Evolutionary conservation across 2,888 invertebrate genomes (phyloP), one percentile per base, ranked within the genome.

Genomic region (Dione juno): DNA sequence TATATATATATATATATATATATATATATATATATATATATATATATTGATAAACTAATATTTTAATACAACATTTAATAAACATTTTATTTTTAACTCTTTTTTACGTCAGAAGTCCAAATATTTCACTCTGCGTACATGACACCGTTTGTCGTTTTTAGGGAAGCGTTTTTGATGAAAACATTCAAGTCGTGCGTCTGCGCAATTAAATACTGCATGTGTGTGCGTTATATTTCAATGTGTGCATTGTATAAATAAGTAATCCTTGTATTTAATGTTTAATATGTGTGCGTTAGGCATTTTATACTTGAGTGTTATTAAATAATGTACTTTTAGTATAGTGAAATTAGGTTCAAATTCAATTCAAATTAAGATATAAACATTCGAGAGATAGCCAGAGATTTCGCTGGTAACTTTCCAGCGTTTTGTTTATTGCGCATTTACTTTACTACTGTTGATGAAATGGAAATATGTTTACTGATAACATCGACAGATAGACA

Each of bases 391-490:
- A 53, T 59, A 66, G 19, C 70, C 53, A 66, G 66, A 70, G 19
- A 66, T 66, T 66, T 58, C 35, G 52, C 52, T 66, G 19, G 71
- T 65, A 66, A 72, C 66, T 72, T 72, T 72, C 68, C 71, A 43
- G 19, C 11, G 64, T 41, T 67, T 19, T 61, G 48, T 48, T 64
- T 63, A 58, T 28, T 72, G 71, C 71, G 69, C 66, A 72, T 57
- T 69, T 57, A n/a, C 59, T 28, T 43, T 28, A 37, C 7, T 13
- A 14, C 13, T 48, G 19, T 21, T 59, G 16, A 45, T 28, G 37
- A 45, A 58, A 45, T 28, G 37, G 37, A 58, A 54, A 63, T 35
- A 19, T 67, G 11, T 59, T 40, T 59, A 43, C n/a, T 16, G 28
- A 43, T 21, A 11, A 67, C 28, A 10, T n/a, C 0, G 13, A 40